phyloP scores from a whole-genome alignment of 1,140 invertebrate genomes.

The Ctenoplectra terminalis region DNA sequence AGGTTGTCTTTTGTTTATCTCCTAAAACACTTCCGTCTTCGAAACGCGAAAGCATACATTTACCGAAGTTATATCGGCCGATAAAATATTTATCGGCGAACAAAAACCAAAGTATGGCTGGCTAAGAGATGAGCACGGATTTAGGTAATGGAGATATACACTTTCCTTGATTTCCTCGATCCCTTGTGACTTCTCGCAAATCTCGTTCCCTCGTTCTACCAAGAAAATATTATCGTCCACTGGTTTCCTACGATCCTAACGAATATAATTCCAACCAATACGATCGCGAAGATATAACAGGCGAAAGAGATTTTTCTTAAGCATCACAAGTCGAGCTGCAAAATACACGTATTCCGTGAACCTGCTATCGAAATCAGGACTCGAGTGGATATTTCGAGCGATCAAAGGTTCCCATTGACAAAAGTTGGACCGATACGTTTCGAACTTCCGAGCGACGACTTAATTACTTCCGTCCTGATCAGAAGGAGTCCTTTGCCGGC shows the following conservation, averaged over 20 bases:
- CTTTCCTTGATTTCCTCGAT: conserved; percentile 74
- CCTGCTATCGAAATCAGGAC: not conserved
- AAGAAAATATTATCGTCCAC: too few species aligned
- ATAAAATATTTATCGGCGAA: conserved; percentile 73
- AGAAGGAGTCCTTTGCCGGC: conserved; percentile 2
- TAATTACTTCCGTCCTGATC: conserved; percentile 42
- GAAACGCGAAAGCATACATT: conserved; percentile 1
- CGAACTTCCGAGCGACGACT: conserved; percentile 37
- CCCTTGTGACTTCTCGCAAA: conserved; percentile 48
- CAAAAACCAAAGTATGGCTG: not conserved
- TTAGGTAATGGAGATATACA: conserved; percentile 69
- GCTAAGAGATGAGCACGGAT: conserved; percentile 63
- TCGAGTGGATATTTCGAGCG: not conserved
- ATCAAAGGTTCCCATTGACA: conserved; percentile 5
- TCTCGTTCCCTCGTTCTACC: not conserved
- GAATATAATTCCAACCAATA: not conserved
- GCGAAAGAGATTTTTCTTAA: too few species aligned
- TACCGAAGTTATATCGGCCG: conserved; percentile 51
- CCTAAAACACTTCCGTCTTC: not conserved
- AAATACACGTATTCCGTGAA: not conserved
- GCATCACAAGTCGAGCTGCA: not conserved
- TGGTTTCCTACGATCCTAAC: too few species aligned
- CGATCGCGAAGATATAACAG: not conserved
- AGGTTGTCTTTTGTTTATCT: too few species aligned
- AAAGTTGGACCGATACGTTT: conserved; percentile 38